Base-by-base conservation (phyloP, 2,888 invertebrate genomes). In the Drosophila leonis region DNA sequence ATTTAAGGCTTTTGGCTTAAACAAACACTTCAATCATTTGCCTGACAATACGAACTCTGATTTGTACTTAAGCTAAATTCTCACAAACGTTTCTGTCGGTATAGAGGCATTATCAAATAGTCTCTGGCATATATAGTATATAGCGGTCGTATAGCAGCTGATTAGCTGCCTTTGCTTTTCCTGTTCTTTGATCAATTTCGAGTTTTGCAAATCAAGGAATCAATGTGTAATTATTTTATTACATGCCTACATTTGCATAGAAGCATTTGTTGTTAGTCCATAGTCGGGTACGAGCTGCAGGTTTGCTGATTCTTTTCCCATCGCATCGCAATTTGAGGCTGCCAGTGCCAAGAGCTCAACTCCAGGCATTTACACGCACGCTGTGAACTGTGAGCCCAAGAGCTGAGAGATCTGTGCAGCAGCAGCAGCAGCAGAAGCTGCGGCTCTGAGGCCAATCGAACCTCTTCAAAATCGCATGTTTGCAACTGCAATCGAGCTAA, bases 391-490 rank as follows among this genome's bases (percentile, higher is more conserved):
- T 27, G 37, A 57, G 65, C 54, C 59, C 54, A 8, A 33, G 33
- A 54, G 60, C 48, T 35, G 29, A 52, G 51, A 52, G 24, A 35
- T 52, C 24, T 52, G 51, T 35, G 20, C 33, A 51, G 33, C 51
- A 54, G 33, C 31, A 48, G 51, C 8, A 54, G 62, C 35, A 51
- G 72, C 62, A 48, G 85, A 54, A 59, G 66, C 68, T 55, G 55
- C 35, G 52, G 56, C 70, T 66, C 57, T 65, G 54, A 59, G 71
- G 90, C 87, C 90, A 90, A 88, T 84, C 84, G 90, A 90, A 78
- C 89, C 84, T 74, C 90, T 90, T 90, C 84, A 90, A 88, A 89
- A 85, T 85, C 84, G 84, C 89, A 85, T 90, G 84, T 89, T 90
- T 89, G 89, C 78, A 90, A 90, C 90, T 80, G 84, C 84, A 90